Base-by-base conservation (phyloP, 2,797 vertebrate species). In the Lacerta bilineata region DNA sequence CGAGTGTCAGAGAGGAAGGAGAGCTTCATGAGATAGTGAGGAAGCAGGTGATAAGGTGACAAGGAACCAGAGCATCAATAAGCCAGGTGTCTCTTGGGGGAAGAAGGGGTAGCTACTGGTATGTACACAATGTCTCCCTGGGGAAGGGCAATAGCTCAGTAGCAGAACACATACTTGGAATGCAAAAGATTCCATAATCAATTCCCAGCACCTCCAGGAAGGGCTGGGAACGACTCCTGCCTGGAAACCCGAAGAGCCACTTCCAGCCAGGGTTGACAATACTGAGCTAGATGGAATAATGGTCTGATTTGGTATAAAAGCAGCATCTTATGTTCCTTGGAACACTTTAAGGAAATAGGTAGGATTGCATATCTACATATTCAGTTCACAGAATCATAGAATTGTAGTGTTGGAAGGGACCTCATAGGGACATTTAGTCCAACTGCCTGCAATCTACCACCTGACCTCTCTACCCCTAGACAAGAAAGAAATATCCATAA, bases 261-360 rank as follows among this genome's bases (percentile, higher is more conserved):
- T 64, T 18, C 61, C 20, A 23, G 61, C 6, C 61, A 64, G 61
- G 5, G 61, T 23, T 64, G 61, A 64, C 61, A 64, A 2, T 64
- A 64, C 20, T 64, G 61, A 64, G 61, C 61, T 64, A 23, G 61
- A 64, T 64, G n/a, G 74, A 89, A 90, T 59, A 8, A 92, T 91
- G 88, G 90, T 91, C 92, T 88, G n/a, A 83, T 1, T 50, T 78
- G 91, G 84, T 91, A 83, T 87, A 87, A 90, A 85, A 64, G 61
- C 61, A 23, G 61, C 20, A 0, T 18, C 61, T 23, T 64, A 64
- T 64, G 61, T 64, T 88, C 88, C 91, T 93, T 84, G 90, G 68
- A 92, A 68, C 74, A 15, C 89, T 50, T 2, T 15, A 66, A 89
- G 89, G 88, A 93, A 74, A 33, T 33, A 46, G 66, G 25, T 11